A percentile compares a stretch with the other conserved stretches of the same genome.
phyloP scores from a whole-genome alignment of 2,113 vertebrate genomes.

The Vanacampus margaritifer region DNA sequence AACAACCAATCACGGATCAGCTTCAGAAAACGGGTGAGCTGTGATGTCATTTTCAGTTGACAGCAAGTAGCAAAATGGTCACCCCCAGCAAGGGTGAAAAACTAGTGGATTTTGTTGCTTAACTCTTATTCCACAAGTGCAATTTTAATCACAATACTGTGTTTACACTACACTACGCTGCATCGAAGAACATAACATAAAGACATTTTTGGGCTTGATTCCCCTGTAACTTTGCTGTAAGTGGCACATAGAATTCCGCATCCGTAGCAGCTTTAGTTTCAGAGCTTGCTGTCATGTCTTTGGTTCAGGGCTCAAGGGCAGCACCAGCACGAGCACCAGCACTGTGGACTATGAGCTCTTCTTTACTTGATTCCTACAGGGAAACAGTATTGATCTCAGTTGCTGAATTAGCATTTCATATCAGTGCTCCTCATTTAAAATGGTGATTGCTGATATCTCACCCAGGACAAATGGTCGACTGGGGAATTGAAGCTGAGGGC shows the following conservation, averaged over 20 bases:
- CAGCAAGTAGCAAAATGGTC: no score
- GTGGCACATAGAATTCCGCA: background rate
- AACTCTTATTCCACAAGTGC: no score
- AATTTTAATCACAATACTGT: no score
- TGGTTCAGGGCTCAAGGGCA: constrained; percentile 4
- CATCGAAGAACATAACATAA: no score
- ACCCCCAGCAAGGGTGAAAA: no score
- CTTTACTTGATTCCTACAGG: constrained; percentile 32
- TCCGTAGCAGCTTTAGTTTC: background rate
- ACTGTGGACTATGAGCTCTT: constrained; percentile 8
- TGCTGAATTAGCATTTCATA: constrained; percentile 71
- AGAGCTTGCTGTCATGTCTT: constrained; percentile 8
- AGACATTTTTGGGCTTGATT: no score
- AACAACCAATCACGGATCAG: no score
- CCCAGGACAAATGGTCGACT: constrained; percentile 55
- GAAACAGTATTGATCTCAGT: constrained; percentile 56
- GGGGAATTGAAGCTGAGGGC: constrained; percentile 46
- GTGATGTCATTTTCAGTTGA: no score
- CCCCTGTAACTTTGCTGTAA: background rate
- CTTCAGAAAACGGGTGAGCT: no score
- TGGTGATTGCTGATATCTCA: constrained; percentile 67
- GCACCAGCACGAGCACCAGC: background rate
- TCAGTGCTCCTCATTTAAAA: constrained; percentile 68
- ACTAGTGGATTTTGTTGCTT: no score
- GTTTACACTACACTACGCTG: no score